Percentiles rank a stretch among this genome's conserved stretches.
Evolutionary conservation across 2,888 invertebrate genomes (phyloP).

Genomic region (Tipula lateralis): DNA sequence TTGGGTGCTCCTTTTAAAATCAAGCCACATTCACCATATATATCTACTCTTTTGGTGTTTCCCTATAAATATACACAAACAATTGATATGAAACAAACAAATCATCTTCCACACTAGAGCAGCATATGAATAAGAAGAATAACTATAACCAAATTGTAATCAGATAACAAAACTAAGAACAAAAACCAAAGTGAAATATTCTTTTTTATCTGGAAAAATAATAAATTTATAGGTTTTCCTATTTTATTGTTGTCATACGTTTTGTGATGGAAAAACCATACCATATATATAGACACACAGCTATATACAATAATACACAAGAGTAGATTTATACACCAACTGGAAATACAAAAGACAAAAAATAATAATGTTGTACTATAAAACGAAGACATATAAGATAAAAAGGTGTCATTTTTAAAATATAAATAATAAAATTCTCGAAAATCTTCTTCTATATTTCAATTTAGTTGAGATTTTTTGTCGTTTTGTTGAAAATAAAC

Average conservation of each 20-base stretch:
- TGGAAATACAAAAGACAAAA: not conserved
- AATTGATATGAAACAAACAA: not conserved
- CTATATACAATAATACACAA: not conserved
- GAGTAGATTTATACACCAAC: not conserved
- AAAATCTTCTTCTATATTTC: not conserved
- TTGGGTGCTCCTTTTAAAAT: not conserved
- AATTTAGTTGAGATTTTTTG: constrained; percentile 9
- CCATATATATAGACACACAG: not conserved
- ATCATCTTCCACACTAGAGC: not conserved
- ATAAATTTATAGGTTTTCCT: constrained; percentile 11
- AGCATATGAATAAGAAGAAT: not conserved
- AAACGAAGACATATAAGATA: not conserved
- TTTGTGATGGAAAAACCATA: not conserved
- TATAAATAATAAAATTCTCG: constrained; percentile 9
- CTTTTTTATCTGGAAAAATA: not conserved
- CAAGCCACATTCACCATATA: not conserved
- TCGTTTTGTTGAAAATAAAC: constrained; percentile 11
- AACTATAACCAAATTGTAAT: not conserved
- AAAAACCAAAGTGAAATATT: not conserved
- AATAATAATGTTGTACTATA: not conserved
- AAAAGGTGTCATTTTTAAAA: constrained; percentile 11
- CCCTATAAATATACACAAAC: not conserved
- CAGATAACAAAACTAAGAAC: not conserved
- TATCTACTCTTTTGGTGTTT: not conserved
- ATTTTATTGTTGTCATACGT: not conserved